Conservation (phyloP, 2,888 invertebrate species). For the Sepiola atlantica region DNA sequence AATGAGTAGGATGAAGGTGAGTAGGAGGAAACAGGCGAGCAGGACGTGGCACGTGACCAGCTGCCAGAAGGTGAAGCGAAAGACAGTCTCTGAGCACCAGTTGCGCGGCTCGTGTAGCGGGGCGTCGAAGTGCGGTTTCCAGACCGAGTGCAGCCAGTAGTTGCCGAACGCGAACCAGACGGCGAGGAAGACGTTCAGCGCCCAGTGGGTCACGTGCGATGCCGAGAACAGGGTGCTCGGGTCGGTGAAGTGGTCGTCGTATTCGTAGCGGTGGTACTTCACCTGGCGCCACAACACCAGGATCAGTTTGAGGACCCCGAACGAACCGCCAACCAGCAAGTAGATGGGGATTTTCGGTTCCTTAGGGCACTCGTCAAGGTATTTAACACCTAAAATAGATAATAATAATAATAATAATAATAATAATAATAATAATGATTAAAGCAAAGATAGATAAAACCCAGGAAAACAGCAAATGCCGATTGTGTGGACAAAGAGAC, state of each 20-base stretch:
- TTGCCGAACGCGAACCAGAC: constrained; percentile 87
- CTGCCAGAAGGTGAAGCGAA: constrained; percentile 85
- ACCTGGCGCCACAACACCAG: constrained; percentile 82
- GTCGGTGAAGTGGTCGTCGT: constrained; percentile 62
- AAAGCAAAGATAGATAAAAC: no score
- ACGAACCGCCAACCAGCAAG: constrained; percentile 87
- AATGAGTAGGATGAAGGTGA: constrained; percentile 56
- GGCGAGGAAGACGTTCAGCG: constrained; percentile 82
- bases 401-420: not conserved
- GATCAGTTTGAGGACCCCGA: constrained; percentile 80
- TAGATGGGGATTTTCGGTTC: constrained; percentile 87
- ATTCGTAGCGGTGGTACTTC: constrained; percentile 78
- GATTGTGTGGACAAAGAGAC: no score
- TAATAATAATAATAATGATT: not conserved
- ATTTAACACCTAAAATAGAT: constrained; percentile 83
- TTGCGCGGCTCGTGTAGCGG: constrained; percentile 84
- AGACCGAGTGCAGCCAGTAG: constrained; percentile 85
- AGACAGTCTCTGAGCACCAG: constrained; percentile 86
- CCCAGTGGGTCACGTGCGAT: constrained; percentile 80
- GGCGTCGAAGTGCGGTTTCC: constrained; percentile 85
- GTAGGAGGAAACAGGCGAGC: constrained; percentile 69
- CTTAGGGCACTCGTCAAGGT: constrained; percentile 85
- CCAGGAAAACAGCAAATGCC: no score
- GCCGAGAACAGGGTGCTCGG: constrained; percentile 76
- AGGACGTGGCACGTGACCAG: constrained; percentile 83